phyloP scores from a whole-genome alignment of 2,113 vertebrate genomes.

The Bubo scandiacus region DNA sequence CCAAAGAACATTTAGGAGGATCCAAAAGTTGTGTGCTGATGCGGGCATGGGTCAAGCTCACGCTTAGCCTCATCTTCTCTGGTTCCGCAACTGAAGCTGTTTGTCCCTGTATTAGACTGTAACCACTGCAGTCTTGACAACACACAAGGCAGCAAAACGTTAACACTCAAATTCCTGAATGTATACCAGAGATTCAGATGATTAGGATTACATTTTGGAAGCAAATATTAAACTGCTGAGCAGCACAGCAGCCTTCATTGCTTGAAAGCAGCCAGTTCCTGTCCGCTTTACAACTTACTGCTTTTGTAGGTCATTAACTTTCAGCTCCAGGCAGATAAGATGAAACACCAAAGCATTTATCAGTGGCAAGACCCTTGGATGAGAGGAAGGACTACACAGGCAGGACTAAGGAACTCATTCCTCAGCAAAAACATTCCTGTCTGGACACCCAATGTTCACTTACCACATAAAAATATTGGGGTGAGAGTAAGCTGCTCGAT shows the following conservation, averaged over 20 bases:
- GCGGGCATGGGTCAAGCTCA: neutral
- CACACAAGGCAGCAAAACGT: rapidly evolving
- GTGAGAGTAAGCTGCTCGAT: neutral
- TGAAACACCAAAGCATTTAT: neutral
- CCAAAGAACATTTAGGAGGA: neutral
- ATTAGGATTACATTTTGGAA: neutral
- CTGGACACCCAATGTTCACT: neutral
- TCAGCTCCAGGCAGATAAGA: neutral
- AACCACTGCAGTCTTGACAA: neutral
- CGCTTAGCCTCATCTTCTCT: neutral
- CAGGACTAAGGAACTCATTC: neutral
- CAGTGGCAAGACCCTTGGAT: neutral
- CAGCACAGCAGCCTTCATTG: neutral
- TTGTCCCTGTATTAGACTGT: neutral
- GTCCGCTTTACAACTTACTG: neutral
- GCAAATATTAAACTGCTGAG: neutral
- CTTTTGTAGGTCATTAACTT: neutral
- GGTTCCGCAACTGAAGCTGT: neutral
- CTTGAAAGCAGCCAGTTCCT: neutral
- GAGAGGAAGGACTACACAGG: neutral
- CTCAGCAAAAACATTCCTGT: neutral
- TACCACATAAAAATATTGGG: neutral
- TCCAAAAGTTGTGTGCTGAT: neutral
- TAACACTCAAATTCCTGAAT: neutral
- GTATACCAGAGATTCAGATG: neutral